Base-by-base conservation (phyloP, 2,888 invertebrate species). In the Melipona bicolor region DNA sequence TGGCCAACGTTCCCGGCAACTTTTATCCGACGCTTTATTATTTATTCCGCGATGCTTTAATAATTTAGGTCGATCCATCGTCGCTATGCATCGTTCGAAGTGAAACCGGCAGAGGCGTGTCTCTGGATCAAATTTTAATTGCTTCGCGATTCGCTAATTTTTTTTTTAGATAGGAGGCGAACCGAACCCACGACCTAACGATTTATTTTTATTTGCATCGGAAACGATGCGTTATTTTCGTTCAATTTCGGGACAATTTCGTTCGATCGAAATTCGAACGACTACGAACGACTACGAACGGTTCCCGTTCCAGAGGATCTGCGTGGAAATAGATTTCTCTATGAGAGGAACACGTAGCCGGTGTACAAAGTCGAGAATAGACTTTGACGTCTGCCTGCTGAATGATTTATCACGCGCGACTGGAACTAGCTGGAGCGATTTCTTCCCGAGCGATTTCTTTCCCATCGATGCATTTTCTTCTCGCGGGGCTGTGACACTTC, bases 351-450 rank as follows among this genome's bases (percentile, higher is more conserved):
- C n/a, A n/a, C 56, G 56, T n/a, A 43, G 43, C 4, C n/a, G n/a
- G 56, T 59, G 43, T 59, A 59, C n/a, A n/a, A n/a, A n/a, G n/a
- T n/a, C 56, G n/a, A 11, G 56, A 59, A 59, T 59, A 59, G n/a
- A 59, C 56, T 59, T n/a, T 59, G 56, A 59, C 56, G 56, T 59
- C 15, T 15, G 24, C n/a, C 56, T 32, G 19, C 19, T 11, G 11
- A 17, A 62, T 64, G 11, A 36, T 65, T n/a, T 65, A n/a, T 36
- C 36, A 21, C 15, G 15, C 24, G 0, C 19, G 11, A 67, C 9
- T 9, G 11, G 5, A 24, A 2, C 43, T 19, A 4, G 32, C 21
- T 65, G 49, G 11, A n/a, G 19, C 24, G 43, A 43, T n/a, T 17
- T 49, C 19, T 27, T 24, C 21, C 49, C 6, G 27, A 43, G 43